These are phyloP conservation scores for Parnassius glacialis DNA, from an alignment of 2,888 invertebrate species.

Conservation along the genomic window DNA sequence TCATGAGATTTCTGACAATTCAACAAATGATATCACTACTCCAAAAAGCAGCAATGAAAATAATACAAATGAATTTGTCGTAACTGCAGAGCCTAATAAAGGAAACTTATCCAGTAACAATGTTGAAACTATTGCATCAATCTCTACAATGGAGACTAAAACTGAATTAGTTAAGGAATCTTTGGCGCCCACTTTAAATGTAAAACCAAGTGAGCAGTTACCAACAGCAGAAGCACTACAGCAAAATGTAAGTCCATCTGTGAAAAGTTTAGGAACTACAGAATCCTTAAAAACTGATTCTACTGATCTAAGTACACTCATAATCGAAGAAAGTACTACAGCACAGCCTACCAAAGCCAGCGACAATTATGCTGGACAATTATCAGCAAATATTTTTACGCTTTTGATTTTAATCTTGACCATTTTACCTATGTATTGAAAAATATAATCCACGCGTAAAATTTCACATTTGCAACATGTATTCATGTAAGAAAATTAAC, in stretches of 20 bases:
- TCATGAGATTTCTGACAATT: background rate
- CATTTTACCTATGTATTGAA: background rate
- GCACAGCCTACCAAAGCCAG: constrained; percentile 9
- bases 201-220: constrained; percentile 40
- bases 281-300: constrained; percentile 38
- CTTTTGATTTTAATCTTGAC: background rate
- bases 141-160: background rate
- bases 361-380: constrained; percentile 16
- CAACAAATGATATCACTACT: constrained; percentile 5
- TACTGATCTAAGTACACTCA: constrained; percentile 28
- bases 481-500: background rate
- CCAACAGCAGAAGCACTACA: constrained; percentile 62
- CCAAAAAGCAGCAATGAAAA: background rate
- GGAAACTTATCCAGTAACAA: background rate
- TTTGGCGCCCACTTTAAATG: constrained; percentile 1
- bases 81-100: background rate
- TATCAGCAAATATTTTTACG: constrained; percentile 8
- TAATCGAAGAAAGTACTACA: constrained; percentile 9
- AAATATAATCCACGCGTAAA: constrained; percentile 1
- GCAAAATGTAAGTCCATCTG: constrained; percentile 47
- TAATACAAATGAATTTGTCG: background rate
- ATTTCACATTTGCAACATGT: background rate
- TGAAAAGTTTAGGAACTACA: constrained; percentile 40
- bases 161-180: constrained; percentile 10
- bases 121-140: background rate